Conservation (phyloP, 2,888 invertebrate genomes). For the Xestia xanthographa region DNA sequence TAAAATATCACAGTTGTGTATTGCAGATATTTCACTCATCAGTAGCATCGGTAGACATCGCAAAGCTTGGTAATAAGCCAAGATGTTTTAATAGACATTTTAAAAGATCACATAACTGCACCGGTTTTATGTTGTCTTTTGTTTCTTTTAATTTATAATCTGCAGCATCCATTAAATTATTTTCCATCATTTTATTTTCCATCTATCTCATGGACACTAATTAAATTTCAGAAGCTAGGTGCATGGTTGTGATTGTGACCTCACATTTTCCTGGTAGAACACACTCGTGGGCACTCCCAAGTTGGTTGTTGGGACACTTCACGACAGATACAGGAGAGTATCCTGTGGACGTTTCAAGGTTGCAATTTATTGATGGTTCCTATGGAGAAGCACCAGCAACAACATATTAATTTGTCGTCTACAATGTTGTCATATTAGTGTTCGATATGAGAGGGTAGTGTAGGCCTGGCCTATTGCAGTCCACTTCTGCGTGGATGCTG, state of each 20-base stretch:
- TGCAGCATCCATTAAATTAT: neutral
- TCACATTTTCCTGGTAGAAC: too few relatives aligned
- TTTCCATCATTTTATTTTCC: too few relatives aligned
- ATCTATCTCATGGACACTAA: too few relatives aligned
- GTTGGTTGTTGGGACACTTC: too few relatives aligned
- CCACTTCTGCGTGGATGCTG: neutral
- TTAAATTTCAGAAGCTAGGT: neutral
- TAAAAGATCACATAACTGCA: neutral
- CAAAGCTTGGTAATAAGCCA: conserved; percentile 21
- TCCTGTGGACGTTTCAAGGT: too few relatives aligned
- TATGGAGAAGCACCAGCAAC: neutral
- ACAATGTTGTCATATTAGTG: neutral
- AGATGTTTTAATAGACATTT: neutral
- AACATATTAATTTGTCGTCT: neutral
- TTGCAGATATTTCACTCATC: conserved; percentile 6
- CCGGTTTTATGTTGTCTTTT: neutral
- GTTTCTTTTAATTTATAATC: neutral
- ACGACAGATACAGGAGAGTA: too few relatives aligned
- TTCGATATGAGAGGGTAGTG: neutral
- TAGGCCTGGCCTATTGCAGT: neutral
- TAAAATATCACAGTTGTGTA: conserved; percentile 19
- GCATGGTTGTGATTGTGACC: too few relatives aligned
- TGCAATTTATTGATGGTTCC: neutral
- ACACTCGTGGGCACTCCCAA: too few relatives aligned
- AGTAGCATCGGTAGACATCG: neutral